Percentiles rank a stretch among this genome's conserved stretches.
phyloP scores from a whole-genome alignment of 2,113 vertebrate genomes.

The Condylura cristata region DNA sequence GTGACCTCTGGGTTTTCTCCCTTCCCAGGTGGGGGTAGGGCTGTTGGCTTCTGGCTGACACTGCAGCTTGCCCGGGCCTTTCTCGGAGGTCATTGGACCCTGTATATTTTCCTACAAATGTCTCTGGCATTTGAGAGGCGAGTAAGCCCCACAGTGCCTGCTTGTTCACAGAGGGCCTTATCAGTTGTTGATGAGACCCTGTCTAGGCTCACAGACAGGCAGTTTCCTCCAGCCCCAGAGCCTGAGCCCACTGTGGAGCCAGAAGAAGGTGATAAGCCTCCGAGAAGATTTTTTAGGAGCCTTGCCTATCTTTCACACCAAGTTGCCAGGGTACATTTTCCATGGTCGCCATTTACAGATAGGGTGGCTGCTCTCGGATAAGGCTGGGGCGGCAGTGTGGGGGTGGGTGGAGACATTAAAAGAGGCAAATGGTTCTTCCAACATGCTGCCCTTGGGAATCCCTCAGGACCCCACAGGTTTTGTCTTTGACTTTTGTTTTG shows the following conservation, averaged over 20 bases:
- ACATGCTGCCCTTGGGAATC: constrained; percentile 84
- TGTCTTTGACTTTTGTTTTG: constrained; percentile 43
- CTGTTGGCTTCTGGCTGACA: neutral
- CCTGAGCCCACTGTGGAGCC: constrained; percentile 88
- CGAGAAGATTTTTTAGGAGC: constrained; percentile 88
- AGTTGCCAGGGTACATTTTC: constrained; percentile 90
- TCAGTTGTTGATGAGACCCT: constrained; percentile 92
- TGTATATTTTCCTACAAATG: constrained; percentile 56
- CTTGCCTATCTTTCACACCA: constrained; percentile 90
- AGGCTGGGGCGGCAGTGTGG: constrained; percentile 76
- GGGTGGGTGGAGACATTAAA: constrained; percentile 69
- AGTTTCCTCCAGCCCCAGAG: constrained; percentile 87
- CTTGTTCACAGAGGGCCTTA: constrained; percentile 88
- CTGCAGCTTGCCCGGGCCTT: neutral
- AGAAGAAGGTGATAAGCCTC: constrained; percentile 91
- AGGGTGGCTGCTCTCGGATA: constrained; percentile 85
- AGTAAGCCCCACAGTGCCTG: constrained; percentile 82
- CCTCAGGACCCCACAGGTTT: constrained; percentile 66
- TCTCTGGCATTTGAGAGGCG: constrained; percentile 84
- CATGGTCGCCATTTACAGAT: constrained; percentile 87
- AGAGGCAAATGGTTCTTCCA: constrained; percentile 80
- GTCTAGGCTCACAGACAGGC: constrained; percentile 89
- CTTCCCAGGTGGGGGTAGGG: constrained; percentile 1
- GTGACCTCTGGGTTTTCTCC: neutral
- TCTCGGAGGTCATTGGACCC: constrained; percentile 17